Evolutionary conservation across 2,888 invertebrate genomes (phyloP), one percentile per base, ranked within the genome.

Genomic region (Sminthurides aquaticus): DNA sequence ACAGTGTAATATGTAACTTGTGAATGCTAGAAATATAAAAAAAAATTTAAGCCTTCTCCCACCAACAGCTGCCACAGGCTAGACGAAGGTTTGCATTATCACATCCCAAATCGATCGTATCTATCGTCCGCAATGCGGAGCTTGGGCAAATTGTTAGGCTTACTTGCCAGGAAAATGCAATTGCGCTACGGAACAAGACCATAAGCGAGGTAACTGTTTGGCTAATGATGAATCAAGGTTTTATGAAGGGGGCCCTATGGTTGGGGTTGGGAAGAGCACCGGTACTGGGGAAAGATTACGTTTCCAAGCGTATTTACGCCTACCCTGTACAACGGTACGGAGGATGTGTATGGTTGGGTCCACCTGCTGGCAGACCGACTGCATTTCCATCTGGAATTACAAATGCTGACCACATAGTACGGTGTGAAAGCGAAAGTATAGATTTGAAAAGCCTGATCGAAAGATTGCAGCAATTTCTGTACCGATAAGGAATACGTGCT

Each of bases 381-480:
- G 85, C 78, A 86, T 86, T 67, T 79, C 85, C 87, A 0, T 82
- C 81, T 20, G 74, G 76, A 78, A 49, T 78, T 77, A 18, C 80
- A 76, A 57, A 68, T 27, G 67, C 68, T 1, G 27, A 27, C 5
- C 49, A 62, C 49, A 65, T 66, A n/a, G 82, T 81, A 43, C 60
- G 79, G 8, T 82, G 85, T 69, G 79, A 81, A 11, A 80, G 85
- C 43, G 69, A 83, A 49, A 82, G 83, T 49, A 78, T 85, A 1
- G 70, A 73, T 52, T 34, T 73, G 43, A 28, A 70, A 59, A 18
- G 25, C 29, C 52, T 71, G 22, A 83, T 88, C 78, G 79, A 83
- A 72, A 79, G 86, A 56, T 83, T 90, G 56, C 89, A 89, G 76
- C 82, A 85, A 72, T 86, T 84, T 73, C 83, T 89, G 5, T 76